Evolutionary conservation across 2,113 vertebrate genomes (phyloP), one percentile per base, ranked within the genome.

Genomic region (Macrotus californicus): DNA sequence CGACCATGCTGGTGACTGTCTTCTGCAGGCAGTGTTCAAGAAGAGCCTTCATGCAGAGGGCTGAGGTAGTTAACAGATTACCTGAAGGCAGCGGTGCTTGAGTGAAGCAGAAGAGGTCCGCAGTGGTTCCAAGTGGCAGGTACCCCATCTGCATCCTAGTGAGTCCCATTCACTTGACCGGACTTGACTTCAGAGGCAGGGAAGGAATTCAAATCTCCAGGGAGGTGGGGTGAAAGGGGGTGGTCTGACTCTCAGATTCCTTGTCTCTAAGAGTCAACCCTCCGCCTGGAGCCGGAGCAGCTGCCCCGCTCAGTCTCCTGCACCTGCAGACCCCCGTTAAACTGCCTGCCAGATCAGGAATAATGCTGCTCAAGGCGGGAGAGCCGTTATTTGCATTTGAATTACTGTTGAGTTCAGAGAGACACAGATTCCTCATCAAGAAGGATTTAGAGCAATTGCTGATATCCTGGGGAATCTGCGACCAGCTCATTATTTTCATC

Each of bases 301-400:
- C 89, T 72, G 93, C 85, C 61, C 52, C 5, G 70, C 83, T 96
- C 52, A 56, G 67, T 79, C 67, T 50, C 2, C 8, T 16, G 81
- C 96, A 97, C 96, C 96, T 96, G 96, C 91, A 93, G 95, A 76
- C 70, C 70, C 88, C 96, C 95, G 94, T 97, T 95, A 96, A 93
- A 95, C 89, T 94, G 93, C 87, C 87, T 92, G 97, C 94, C 16
- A 61, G 89, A 97, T 96, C 97, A 92, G 87, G 93, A 94, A 84
- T 97, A 96, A 96, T 92, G 96, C 97, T 91, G 94, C 94, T 96
- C 81, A 50, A 94, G 54, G 88, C 31, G 95, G 85, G 66, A 97
- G 96, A 96, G 70, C 95, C 43, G 89, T 89, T 96, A 97, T 97
- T 97, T 97, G 96, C 96, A 97, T 97, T 94, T 98, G 97, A 97